phyloP scores from a whole-genome alignment of 2,888 invertebrate genomes.

The Clusia tigrina region DNA sequence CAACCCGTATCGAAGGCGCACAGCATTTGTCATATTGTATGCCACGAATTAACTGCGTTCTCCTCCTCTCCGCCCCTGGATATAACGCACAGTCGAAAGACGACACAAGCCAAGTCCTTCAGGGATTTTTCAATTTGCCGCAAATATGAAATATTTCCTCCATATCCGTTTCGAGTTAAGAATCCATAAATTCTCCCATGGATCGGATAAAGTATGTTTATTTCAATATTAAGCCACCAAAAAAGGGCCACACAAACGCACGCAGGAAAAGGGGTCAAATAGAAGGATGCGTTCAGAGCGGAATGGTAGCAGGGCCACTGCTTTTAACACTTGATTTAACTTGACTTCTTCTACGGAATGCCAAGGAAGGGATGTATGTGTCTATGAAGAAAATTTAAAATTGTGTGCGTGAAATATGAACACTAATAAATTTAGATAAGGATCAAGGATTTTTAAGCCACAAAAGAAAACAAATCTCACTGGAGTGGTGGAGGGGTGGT shows the following conservation, averaged over 20 bases:
- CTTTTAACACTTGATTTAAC: conserved; percentile 54
- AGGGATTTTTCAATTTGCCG: conserved; percentile 15
- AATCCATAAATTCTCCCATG: conserved; percentile 53
- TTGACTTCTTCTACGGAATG: conserved; percentile 14
- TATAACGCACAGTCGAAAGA: background rate
- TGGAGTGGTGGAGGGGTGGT: too few relatives aligned
- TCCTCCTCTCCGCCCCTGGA: background rate
- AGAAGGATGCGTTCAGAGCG: background rate
- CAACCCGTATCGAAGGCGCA: background rate
- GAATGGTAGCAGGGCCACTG: background rate
- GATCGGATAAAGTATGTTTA: conserved; percentile 56
- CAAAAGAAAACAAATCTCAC: too few relatives aligned
- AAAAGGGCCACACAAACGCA: conserved; percentile 15
- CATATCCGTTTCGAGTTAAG: conserved; percentile 43
- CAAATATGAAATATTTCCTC: conserved; percentile 11
- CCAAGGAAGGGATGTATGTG: background rate
- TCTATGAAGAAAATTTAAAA: background rate
- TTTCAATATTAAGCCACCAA: conserved; percentile 51
- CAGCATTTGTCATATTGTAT: conserved; percentile 3
- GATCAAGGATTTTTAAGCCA: conserved; percentile 21
- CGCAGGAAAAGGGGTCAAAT: background rate
- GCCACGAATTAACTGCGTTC: background rate
- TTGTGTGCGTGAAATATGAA: conserved; percentile 37
- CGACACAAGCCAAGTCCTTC: background rate
- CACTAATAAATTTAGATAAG: conserved; percentile 38